These are phyloP conservation scores for Listronotus bonariensis DNA, from an alignment of 1,140 invertebrate species.

Conservation along the genomic window DNA sequence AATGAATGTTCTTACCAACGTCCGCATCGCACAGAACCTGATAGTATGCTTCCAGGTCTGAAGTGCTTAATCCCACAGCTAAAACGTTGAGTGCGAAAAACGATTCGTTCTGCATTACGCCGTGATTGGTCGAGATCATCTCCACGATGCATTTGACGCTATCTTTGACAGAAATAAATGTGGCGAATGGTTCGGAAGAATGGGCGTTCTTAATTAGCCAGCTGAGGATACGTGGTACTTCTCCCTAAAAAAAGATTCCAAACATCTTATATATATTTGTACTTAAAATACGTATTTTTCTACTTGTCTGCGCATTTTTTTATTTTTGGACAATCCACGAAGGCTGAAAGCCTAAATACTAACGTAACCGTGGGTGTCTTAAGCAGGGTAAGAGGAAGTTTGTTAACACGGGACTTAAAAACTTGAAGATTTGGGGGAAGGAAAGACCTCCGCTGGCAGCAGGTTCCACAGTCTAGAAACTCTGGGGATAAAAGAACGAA, in stretches of 20 bases:
- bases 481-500: too few relatives aligned
- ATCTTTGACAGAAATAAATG: constrained; percentile 67
- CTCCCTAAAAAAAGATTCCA: constrained; percentile 65
- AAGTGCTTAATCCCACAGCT: constrained; percentile 54
- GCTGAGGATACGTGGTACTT: constrained; percentile 80
- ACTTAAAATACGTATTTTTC: too few relatives aligned
- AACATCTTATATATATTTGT: too few relatives aligned
- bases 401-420: too few relatives aligned
- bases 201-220: constrained; percentile 79
- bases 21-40: constrained; percentile 63
- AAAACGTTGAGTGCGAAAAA: constrained; percentile 71
- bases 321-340: too few relatives aligned
- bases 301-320: too few relatives aligned
- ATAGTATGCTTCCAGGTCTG: constrained; percentile 28
- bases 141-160: constrained; percentile 74
- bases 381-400: too few relatives aligned
- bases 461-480: too few relatives aligned
- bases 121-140: constrained; percentile 80
- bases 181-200: constrained; percentile 58
- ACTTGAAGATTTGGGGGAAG: too few relatives aligned
- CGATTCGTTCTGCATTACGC: constrained; percentile 89
- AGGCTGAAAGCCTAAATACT: too few relatives aligned
- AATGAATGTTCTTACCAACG: constrained; percentile 65
- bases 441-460: too few relatives aligned
- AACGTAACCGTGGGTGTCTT: too few relatives aligned